Conservation (phyloP, 1,140 invertebrate genomes). For the Laupala kohalensis region DNA sequence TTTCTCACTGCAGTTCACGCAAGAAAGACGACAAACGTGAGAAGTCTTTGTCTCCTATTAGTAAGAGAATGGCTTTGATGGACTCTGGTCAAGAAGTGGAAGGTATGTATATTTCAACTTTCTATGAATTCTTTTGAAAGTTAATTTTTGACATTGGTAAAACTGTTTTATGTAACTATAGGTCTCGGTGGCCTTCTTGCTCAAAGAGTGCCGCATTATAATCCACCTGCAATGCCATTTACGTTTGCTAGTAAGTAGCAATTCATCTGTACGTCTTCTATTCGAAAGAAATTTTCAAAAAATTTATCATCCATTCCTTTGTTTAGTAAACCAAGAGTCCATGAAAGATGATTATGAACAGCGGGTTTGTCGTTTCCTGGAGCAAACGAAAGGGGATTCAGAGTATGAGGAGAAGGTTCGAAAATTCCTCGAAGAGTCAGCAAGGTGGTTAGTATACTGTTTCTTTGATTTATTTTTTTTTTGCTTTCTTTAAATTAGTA, state of each 20-base stretch:
- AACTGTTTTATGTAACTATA: too few relatives aligned
- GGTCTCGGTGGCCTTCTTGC: constrained; percentile 18
- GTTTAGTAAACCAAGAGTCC: constrained; percentile 23
- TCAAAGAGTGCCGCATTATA: constrained; percentile 13
- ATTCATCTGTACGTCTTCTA: not conserved
- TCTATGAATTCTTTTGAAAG: not conserved
- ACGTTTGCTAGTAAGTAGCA: constrained; percentile 13
- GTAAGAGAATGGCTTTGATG: constrained; percentile 60
- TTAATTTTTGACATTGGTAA: not conserved
- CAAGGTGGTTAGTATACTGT: constrained; percentile 37
- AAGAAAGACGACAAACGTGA: constrained; percentile 42
- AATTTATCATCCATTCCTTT: not conserved
- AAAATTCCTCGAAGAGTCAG: constrained; percentile 66
- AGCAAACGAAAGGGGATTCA: constrained; percentile 65
- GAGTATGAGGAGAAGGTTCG: constrained; percentile 70
- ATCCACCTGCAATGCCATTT: constrained; percentile 16
- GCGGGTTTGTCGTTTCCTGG: constrained; percentile 59
- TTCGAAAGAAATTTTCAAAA: not conserved
- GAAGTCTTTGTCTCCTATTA: constrained; percentile 58
- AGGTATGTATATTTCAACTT: not conserved
- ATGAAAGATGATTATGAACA: constrained; percentile 37
- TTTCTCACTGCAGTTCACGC: constrained; percentile 23
- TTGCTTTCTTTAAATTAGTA: too few relatives aligned
- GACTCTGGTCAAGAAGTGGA: constrained; percentile 29
- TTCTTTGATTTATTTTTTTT: too few relatives aligned